Evolutionary conservation across 2,797 vertebrate species (phyloP).

Genomic region (Sebastes trivittatus): DNA sequence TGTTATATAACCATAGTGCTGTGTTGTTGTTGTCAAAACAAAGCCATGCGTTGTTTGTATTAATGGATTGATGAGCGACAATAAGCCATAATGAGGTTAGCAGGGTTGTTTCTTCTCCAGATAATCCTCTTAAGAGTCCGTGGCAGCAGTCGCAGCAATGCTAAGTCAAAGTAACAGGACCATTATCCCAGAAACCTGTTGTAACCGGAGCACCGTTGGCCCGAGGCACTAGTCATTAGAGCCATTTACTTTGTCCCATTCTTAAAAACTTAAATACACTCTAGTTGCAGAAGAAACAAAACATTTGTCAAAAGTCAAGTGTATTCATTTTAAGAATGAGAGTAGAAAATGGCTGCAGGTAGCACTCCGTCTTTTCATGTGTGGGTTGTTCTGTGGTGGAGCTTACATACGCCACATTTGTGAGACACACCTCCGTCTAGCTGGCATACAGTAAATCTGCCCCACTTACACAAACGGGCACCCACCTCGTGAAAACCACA

Average conservation of each 20-base stretch:
- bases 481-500: conserved; percentile 78
- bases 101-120: conserved; percentile 65
- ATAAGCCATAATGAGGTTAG: conserved; percentile 69
- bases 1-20: neutral
- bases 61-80: conserved; percentile 5
- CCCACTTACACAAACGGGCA: conserved; percentile 9
- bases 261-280: neutral
- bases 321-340: neutral
- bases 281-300: neutral
- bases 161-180: conserved; percentile 55
- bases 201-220: conserved; percentile 35
- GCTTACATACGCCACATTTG: neutral
- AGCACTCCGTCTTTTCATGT: neutral
- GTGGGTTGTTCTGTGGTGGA: neutral
- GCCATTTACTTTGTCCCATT: neutral
- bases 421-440: conserved; percentile 16
- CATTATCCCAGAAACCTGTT: conserved; percentile 60
- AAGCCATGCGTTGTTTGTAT: conserved; percentile 58
- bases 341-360: neutral
- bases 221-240: neutral
- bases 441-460: conserved; percentile 22
- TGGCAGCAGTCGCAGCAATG: conserved; percentile 44
- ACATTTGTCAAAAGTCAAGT: neutral
- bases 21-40: conserved; percentile 49
- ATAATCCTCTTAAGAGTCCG: conserved; percentile 79